Percentiles rank a stretch among this genome's conserved stretches.
phyloP scores from a whole-genome alignment of 2,797 vertebrate species.

The Oryzias dopingdopingensis region DNA sequence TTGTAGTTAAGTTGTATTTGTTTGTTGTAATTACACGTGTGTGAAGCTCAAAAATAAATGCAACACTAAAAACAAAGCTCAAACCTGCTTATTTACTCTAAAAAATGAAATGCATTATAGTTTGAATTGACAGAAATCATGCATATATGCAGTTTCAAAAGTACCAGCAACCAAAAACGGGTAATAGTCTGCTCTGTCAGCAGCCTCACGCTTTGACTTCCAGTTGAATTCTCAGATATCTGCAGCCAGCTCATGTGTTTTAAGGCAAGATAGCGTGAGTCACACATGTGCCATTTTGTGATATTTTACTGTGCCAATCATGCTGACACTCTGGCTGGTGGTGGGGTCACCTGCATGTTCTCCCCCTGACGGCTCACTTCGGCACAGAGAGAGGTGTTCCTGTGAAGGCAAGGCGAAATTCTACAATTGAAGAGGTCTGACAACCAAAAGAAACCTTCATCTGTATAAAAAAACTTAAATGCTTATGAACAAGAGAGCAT shows the following conservation, averaged over 20 bases:
- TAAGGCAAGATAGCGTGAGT: constrained; percentile 6
- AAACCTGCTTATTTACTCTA: too few species aligned
- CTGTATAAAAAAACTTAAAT: constrained; percentile 1
- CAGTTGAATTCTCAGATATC: neutral
- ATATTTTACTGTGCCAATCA: constrained; percentile 19
- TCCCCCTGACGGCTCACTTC: neutral
- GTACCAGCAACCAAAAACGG: too few species aligned
- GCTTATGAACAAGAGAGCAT: constrained; percentile 5
- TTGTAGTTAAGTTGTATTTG: too few species aligned
- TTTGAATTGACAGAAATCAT: too few species aligned
- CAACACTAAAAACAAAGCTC: too few species aligned
- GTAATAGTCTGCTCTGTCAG: too few species aligned
- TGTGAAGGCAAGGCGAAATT: constrained; percentile 8
- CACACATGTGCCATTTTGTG: constrained; percentile 18
- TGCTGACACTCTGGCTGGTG: constrained; percentile 9
- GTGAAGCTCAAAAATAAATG: too few species aligned
- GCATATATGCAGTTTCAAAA: too few species aligned
- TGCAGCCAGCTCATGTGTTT: constrained; percentile 1
- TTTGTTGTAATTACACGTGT: too few species aligned
- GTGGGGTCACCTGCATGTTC: constrained; percentile 4
- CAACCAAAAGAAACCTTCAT: neutral
- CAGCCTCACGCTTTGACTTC: neutral
- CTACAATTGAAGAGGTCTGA: constrained; percentile 1
- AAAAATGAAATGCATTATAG: too few species aligned
- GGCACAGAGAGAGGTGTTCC: neutral